phyloP scores from a whole-genome alignment of 2,888 invertebrate genomes.

The Slavum lentiscoides region DNA sequence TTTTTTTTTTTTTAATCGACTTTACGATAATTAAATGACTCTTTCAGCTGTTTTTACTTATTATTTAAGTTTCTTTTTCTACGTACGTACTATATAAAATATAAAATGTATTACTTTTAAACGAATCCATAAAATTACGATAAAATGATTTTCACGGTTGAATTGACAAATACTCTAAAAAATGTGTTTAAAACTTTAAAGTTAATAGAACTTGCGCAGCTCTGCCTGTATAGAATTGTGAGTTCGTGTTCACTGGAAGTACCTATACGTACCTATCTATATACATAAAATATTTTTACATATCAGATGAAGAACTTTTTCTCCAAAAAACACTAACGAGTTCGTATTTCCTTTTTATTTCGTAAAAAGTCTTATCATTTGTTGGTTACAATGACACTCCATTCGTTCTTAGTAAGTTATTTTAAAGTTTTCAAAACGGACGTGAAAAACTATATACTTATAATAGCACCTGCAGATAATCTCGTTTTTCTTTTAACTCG shows the following conservation, averaged over 20 bases:
- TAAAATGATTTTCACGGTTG: background rate
- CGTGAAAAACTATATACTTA: background rate
- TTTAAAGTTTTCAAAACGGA: slow-evolving; percentile 11
- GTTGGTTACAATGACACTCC: slow-evolving; percentile 1
- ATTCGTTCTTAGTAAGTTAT: background rate
- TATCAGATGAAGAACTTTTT: background rate
- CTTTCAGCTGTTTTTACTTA: too few species aligned
- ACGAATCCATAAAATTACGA: background rate
- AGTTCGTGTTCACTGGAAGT: background rate
- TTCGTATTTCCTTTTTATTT: slow-evolving; percentile 12
- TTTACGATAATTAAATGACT: too few species aligned
- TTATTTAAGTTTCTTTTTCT: too few species aligned
- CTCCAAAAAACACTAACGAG: background rate
- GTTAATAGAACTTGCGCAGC: background rate
- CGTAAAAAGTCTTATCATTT: slow-evolving; percentile 16
- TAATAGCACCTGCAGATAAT: background rate
- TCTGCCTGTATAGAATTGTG: background rate
- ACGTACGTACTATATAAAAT: too few species aligned
- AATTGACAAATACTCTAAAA: background rate
- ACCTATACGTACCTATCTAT: background rate
- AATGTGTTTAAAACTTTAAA: background rate
- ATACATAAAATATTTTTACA: slow-evolving; percentile 5
- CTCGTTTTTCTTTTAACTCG: background rate
- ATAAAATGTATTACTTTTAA: background rate
- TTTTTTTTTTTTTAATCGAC: too few species aligned